Evolutionary conservation across 2,888 invertebrate species (phyloP).

Genomic region (Acanthosepion lycidas): DNA sequence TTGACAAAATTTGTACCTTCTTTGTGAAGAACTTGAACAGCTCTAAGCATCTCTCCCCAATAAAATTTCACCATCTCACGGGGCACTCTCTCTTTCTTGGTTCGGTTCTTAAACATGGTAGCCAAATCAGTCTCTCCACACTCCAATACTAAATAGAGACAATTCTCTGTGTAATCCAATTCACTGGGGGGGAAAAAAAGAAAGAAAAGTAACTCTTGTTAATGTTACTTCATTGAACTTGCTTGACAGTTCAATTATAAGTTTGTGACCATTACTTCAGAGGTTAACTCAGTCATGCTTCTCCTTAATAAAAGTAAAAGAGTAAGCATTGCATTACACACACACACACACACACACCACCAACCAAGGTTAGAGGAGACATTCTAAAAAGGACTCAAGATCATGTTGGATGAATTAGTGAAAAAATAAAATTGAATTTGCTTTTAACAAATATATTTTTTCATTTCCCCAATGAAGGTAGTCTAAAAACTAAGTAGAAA

Average conservation of each 20-base stretch:
- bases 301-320: too few species aligned
- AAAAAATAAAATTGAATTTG: too few species aligned
- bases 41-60: constrained; percentile 94
- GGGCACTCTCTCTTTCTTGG: constrained; percentile 73
- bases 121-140: constrained; percentile 92
- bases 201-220: not conserved
- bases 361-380: too few species aligned
- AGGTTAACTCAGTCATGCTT: too few species aligned
- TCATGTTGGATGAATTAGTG: too few species aligned
- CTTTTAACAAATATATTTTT: too few species aligned
- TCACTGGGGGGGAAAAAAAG: constrained; percentile 80
- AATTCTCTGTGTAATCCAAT: constrained; percentile 78
- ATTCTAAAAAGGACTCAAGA: too few species aligned
- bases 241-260: not conserved
- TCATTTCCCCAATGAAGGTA: too few species aligned
- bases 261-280: not conserved
- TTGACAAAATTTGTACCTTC: constrained; percentile 79
- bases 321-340: too few species aligned
- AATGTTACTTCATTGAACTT: not conserved
- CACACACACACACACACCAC: too few species aligned
- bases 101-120: constrained; percentile 77
- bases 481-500: too few species aligned
- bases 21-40: constrained; percentile 91
- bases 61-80: constrained; percentile 88
- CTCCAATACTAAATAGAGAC: constrained; percentile 91